phyloP scores from a whole-genome alignment of 23 tunicate species.

The Clavelina lepadiformis region DNA sequence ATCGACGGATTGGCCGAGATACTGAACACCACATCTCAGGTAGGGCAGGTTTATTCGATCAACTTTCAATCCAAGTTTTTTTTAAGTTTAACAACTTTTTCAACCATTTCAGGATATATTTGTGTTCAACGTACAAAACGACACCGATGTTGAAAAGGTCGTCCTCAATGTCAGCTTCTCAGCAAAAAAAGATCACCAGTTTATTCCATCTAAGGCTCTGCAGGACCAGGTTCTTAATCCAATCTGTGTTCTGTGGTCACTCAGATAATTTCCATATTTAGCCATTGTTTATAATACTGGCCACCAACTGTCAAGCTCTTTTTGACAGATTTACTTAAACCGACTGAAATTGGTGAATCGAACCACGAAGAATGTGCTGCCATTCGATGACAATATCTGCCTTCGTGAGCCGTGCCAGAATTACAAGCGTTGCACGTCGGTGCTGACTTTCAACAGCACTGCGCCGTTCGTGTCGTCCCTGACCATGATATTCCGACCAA shows the following conservation, averaged over 20 bases:
- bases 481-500: constrained; percentile 78
- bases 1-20: constrained; percentile 55
- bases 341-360: constrained; percentile 37
- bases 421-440: constrained; percentile 92
- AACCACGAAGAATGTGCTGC: constrained; percentile 70
- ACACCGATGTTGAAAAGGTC: constrained; percentile 65
- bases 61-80: neutral
- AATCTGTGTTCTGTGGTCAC: neutral
- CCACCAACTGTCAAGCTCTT: neutral
- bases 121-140: constrained; percentile 94
- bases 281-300: neutral
- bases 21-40: constrained; percentile 48
- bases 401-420: constrained; percentile 90
- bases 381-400: constrained; percentile 96
- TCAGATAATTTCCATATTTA: neutral
- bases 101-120: constrained; percentile 49
- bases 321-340: constrained; percentile 74
- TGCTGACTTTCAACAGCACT: constrained; percentile 74
- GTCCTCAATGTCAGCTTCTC: constrained; percentile 90
- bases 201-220: constrained; percentile 69
- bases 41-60: constrained; percentile 6
- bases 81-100: neutral
- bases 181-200: constrained; percentile 36
- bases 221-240: constrained; percentile 72
- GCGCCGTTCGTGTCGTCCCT: constrained; percentile 88